phyloP scores from a whole-genome alignment of 2,113 vertebrate genomes.

The Oreochromis spilurus region DNA sequence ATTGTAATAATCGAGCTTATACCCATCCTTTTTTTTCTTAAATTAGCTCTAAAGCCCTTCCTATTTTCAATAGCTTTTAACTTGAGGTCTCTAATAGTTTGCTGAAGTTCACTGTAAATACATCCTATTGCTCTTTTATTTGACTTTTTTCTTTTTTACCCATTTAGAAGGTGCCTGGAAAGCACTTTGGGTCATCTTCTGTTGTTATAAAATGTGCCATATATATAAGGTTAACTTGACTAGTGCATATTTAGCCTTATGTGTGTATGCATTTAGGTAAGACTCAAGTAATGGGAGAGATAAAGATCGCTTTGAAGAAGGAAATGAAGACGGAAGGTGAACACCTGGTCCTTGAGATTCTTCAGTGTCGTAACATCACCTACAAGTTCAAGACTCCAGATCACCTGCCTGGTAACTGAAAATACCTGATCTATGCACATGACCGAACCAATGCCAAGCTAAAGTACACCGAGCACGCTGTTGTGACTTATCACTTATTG shows the following conservation, averaged over 20 bases:
- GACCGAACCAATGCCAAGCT: neutral
- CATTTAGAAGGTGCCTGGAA: neutral
- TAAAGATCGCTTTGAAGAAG: constrained; percentile 96
- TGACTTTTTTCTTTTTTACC: neutral
- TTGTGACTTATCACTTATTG: neutral
- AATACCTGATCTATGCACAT: neutral
- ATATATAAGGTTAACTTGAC: neutral
- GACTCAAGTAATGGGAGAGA: constrained; percentile 97
- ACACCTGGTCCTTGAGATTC: constrained; percentile 92
- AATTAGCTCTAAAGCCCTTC: neutral
- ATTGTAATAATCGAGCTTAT: neutral
- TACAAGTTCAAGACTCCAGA: constrained; percentile 98
- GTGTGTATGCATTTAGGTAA: constrained; percentile 75
- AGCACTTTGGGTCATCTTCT: neutral
- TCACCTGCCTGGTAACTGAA: constrained; percentile 87
- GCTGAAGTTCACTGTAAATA: neutral
- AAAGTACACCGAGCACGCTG: neutral
- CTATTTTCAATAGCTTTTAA: neutral
- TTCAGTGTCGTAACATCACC: constrained; percentile 98
- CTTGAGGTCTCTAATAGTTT: neutral
- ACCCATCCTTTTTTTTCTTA: neutral
- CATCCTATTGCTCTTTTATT: neutral
- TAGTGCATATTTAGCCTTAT: neutral
- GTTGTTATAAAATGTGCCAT: neutral
- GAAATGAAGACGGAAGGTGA: constrained; percentile 98